Base-by-base conservation (phyloP, 2,797 vertebrate genomes). In the Epinephelus coioides region DNA sequence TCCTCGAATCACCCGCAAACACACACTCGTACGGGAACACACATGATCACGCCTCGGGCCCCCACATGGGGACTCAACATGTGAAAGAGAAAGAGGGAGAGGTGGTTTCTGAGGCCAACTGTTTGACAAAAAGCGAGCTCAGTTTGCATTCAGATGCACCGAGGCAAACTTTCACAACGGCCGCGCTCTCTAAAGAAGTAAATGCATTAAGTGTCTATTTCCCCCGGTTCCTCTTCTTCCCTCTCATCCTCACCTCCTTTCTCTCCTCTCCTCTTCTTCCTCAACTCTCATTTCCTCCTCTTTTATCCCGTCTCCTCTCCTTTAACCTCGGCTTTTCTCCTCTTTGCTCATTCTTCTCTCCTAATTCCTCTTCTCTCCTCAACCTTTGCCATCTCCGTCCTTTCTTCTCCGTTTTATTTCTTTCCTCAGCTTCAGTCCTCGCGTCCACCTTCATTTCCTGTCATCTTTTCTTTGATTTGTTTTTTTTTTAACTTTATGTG, bases 81-180 rank as follows among this genome's bases (percentile, higher is more conserved):
- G 67, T 57, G 40, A 55, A 27, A n/a, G 54, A 61, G 43, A 43
- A 8, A 25, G 49, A 50, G 50, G 57, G 62, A 57, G 64, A 60
- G 40, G 14, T 78, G 55, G 53, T 82, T 83, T 88, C 60, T 65
- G 87, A 77, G 65, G 88, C 82, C 72, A 77, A 61, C 62, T 64
- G 71, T 73, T 82, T 11, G 30, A 78, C 76, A 79, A 57, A 84
- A 75, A 76, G 78, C 14, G 12, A 77, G 72, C 79, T 69, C 14
- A 27, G 67, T 82, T 60, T 73, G 78, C 79, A 92, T 91, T 91
- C 68, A 90, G 59, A 87, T 69, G 68, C 86, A 85, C 70, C 27
- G 73, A 85, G 69, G 84, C 75, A 71, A 73, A 83, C 53, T 73
- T 78, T 84, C 71, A 57, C 67, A 23, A 63, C n/a, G 3, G 13